A percentile compares a stretch with the other conserved stretches of the same genome.
Evolutionary conservation across 2,113 vertebrate genomes (phyloP).

Genomic region (mouse (Mus musculus)): GRCm39 chr2:63348001-63348500

Average conservation of each 20-base stretch:
- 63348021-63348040: background rate
- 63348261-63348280: conserved; percentile 38
- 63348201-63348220: conserved; percentile 1
- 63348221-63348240: conserved; percentile 29
- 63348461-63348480: conserved; percentile 36
- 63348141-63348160: conserved; percentile 26
- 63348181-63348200: conserved; percentile 18
- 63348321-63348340: background rate
- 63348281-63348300: conserved; percentile 22
- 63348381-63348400: background rate
- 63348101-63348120: conserved; percentile 1
- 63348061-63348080: background rate
- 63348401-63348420: conserved; percentile 23
- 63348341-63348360: conserved; percentile 27
- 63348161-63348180: conserved; percentile 35
- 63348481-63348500: conserved; percentile 28
- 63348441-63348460: conserved; percentile 50
- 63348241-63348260: conserved; percentile 54
- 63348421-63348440: background rate
- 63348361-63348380: conserved; percentile 35
- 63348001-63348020: conserved; percentile 21
- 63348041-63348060: conserved; percentile 45
- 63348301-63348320: conserved; percentile 42
- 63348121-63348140: background rate
- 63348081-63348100: background rate